Conservation (phyloP, 2,113 vertebrate species). For the Indicator maculatus region DNA sequence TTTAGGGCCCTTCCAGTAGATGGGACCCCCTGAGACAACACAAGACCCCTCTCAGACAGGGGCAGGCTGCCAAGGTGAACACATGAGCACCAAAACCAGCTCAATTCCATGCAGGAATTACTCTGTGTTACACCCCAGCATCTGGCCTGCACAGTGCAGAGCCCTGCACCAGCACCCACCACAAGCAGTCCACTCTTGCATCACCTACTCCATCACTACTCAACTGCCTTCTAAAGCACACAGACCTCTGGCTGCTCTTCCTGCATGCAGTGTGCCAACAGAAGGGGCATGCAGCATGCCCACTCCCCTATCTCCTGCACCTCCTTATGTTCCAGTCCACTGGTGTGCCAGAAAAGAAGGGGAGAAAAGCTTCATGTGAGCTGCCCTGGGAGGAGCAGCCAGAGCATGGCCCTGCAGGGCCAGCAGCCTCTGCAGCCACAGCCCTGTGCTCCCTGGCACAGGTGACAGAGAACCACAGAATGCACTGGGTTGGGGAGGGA, state of each 20-base stretch:
- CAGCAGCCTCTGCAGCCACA: neutral
- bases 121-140: fast-evolving
- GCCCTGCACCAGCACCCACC: neutral
- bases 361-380: neutral
- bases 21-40: neutral
- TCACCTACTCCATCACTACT: fast-evolving
- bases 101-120: neutral
- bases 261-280: fast-evolving
- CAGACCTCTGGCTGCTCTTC: neutral
- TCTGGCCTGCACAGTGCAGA: fast-evolving
- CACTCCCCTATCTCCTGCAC: neutral
- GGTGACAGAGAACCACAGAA: no score
- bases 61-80: neutral
- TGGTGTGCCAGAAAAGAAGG: neutral
- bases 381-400: fast-evolving
- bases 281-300: fast-evolving
- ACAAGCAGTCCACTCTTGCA: no score
- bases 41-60: neutral
- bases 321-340: neutral
- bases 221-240: neutral
- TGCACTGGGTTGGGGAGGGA: no score
- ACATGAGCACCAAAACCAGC: fast-evolving
- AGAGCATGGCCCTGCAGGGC: neutral
- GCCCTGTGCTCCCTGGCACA: fast-evolving
- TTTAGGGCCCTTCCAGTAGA: neutral